phyloP scores from a whole-genome alignment of 2,113 vertebrate species.

The Eurypyga helias region DNA sequence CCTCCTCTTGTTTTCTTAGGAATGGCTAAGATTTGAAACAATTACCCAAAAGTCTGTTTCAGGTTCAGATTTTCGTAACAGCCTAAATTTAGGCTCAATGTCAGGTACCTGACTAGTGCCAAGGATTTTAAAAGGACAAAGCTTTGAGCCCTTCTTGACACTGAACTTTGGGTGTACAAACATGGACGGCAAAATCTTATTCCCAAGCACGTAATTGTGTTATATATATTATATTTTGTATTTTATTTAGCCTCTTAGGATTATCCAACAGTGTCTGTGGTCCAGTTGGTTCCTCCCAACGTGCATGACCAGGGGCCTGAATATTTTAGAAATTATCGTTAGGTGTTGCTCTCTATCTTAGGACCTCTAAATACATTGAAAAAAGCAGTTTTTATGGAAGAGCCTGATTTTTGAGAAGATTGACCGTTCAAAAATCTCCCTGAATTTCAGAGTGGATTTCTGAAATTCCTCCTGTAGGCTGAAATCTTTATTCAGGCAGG shows the following conservation, averaged over 20 bases:
- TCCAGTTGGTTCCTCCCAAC: neutral
- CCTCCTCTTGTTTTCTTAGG: neutral
- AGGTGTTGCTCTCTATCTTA: neutral
- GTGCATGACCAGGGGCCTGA: rapidly evolving
- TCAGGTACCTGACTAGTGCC: neutral
- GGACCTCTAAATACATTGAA: neutral
- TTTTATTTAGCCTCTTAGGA: neutral
- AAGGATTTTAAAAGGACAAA: neutral
- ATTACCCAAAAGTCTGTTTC: neutral
- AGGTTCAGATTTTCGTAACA: neutral
- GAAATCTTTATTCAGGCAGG: neutral
- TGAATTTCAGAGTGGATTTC: neutral
- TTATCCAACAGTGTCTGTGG: neutral
- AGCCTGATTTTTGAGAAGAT: neutral
- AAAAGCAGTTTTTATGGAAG: neutral
- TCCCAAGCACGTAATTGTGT: neutral
- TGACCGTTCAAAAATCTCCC: neutral
- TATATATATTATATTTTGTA: neutral
- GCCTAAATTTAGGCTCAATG: neutral
- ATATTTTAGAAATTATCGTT: neutral
- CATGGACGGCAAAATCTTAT: neutral
- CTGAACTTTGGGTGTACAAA: neutral
- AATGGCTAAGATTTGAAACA: neutral
- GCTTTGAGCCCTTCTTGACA: neutral
- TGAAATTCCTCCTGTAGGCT: neutral